Base-by-base conservation (phyloP, 1,140 invertebrate genomes). In the Drosophila pseudoananassae region DNA sequence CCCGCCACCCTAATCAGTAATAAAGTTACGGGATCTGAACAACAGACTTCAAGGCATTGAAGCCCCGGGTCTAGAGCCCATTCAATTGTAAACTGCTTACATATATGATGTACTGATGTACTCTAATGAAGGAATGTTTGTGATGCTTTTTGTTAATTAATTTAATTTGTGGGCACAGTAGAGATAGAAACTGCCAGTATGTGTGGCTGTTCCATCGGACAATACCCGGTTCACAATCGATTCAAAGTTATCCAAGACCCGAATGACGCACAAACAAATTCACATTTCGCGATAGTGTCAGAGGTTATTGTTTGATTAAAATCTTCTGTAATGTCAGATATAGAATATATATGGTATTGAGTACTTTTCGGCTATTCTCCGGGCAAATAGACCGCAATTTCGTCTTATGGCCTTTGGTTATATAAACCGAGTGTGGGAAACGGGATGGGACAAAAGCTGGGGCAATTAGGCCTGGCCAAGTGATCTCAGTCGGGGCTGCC, bases 241-340 rank as follows among this genome's bases (percentile, higher is more conserved):
- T 69, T 69, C 63, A 23, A n/a, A 55, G 49, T 56, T 55, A 55
- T 69, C 65, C 65, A 25, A 33, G 33, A 69, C 10, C 65, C 65
- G 25, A 69, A 49, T 69, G 66, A 69, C 66, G 66, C 66, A 69
- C 63, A 55, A 31, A 36, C 49, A 40, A 29, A 27, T 17, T 45
- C 38, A 36, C 49, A 69, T 29, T 38, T 5, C n/a, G 40, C 40
- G 66, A 70, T 56, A 70, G 25, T 70, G 63, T 40, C 50, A 38
- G 64, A 40, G 43, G 7, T 36, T 69, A 70, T 70, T 55, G 43
- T 31, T 70, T 40, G 66, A 70, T 69, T 56, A 46, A 69, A 55
- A 55, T 23, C 69, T 55, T 68, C 63, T 55, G 49, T 45, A 47
- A 55, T 29, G 43, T 23, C 15, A 47, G 31, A 54, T 40, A 58